These are phyloP conservation scores for Temnothorax nylanderi DNA, from an alignment of 1,140 invertebrate genomes.

Conservation along the genomic window DNA sequence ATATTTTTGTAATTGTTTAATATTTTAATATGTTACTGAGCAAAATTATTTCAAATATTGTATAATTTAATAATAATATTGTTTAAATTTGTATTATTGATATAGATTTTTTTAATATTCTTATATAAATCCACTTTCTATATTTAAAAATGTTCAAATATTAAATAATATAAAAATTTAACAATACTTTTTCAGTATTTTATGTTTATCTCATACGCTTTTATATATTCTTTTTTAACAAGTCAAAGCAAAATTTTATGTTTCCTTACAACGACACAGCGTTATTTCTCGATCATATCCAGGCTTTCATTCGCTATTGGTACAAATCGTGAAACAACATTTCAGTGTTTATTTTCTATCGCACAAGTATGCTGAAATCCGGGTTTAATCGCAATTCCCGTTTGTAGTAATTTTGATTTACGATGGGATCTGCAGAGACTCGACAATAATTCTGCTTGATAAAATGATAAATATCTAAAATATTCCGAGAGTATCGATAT, in stretches of 20 bases:
- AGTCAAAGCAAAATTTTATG: background rate
- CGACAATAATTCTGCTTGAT: conserved; percentile 21
- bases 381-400: conserved; percentile 18
- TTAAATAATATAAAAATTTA: background rate
- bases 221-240: background rate
- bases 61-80: background rate
- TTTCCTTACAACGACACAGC: background rate
- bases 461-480: conserved; percentile 39
- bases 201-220: background rate
- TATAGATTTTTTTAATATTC: background rate
- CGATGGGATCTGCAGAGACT: conserved; percentile 1
- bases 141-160: background rate
- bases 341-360: conserved; percentile 33
- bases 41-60: background rate
- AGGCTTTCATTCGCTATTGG: background rate
- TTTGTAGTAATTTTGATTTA: conserved; percentile 47
- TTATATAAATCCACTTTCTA: background rate
- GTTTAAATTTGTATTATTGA: background rate
- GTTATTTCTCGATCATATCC: conserved; percentile 4
- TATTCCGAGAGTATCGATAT: background rate
- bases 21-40: too few relatives aligned
- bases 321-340: conserved; percentile 15
- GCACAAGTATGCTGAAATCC: conserved; percentile 2
- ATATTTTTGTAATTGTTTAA: too few relatives aligned
- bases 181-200: background rate